These are phyloP conservation scores for Lacerta viridis DNA, from an alignment of 2,797 vertebrate genomes.

Conservation along the genomic window DNA sequence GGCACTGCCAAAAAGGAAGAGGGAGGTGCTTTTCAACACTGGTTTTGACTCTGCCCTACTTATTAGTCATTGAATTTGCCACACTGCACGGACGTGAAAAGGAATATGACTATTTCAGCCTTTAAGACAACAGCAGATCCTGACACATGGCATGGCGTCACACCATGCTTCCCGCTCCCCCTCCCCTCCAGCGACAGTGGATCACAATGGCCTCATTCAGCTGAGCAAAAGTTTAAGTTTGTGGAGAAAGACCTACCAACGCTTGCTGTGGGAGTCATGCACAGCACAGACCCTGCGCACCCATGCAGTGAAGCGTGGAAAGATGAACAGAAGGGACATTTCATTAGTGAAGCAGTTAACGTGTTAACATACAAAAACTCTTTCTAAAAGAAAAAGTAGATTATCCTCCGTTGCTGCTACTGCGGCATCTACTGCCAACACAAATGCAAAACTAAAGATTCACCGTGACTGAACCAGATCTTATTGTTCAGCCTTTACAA, in stretches of 20 bases:
- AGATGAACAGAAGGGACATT: constrained; percentile 85
- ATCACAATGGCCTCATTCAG: constrained; percentile 72
- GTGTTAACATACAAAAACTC: constrained; percentile 71
- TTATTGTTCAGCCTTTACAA: constrained; percentile 67
- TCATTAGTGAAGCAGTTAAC: constrained; percentile 79
- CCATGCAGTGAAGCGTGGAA: constrained; percentile 87
- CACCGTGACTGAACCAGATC: constrained; percentile 51
- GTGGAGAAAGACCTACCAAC: constrained; percentile 86
- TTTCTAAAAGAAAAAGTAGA: constrained; percentile 77
- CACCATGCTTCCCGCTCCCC: constrained; percentile 47
- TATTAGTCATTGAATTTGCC: constrained; percentile 57
- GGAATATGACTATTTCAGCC: constrained; percentile 63
- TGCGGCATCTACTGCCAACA: constrained; percentile 73
- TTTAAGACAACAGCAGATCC: constrained; percentile 53
- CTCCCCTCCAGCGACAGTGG: constrained; percentile 67
- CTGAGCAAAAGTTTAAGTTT: constrained; percentile 80
- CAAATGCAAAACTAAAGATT: constrained; percentile 75
- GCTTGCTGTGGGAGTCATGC: constrained; percentile 86
- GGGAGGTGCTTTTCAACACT: not conserved
- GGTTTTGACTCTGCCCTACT: not conserved
- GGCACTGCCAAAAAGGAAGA: not conserved
- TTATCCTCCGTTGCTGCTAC: constrained; percentile 53
- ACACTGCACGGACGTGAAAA: constrained; percentile 64
- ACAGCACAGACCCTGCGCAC: constrained; percentile 87
- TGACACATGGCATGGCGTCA: not conserved